phyloP scores from a whole-genome alignment of 2,797 vertebrate genomes.

The Silurus aristotelis region DNA sequence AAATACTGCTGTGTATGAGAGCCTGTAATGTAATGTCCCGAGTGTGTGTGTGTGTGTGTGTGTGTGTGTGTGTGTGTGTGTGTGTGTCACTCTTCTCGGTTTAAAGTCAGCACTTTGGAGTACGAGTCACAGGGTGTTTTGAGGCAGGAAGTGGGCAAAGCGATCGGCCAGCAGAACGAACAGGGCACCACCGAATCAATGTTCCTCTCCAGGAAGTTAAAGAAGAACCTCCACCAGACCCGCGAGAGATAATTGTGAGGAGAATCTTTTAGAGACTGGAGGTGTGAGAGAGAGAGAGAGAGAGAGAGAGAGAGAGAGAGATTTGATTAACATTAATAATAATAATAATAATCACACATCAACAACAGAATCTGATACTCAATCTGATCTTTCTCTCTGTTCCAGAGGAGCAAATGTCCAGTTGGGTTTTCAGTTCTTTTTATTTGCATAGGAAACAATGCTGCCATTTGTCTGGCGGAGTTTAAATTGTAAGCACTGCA shows the following conservation, averaged over 20 bases:
- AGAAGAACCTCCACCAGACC: slow-evolving; percentile 82
- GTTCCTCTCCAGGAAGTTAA: slow-evolving; percentile 84
- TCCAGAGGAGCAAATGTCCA: neutral
- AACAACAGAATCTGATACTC: neutral
- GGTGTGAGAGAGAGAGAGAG: slow-evolving; percentile 32
- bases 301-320: slow-evolving; percentile 9
- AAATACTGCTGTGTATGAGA: slow-evolving; percentile 19
- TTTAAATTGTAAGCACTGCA: neutral
- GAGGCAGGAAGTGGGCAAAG: slow-evolving; percentile 79
- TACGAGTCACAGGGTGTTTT: slow-evolving; percentile 82
- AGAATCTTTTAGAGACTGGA: slow-evolving; percentile 78
- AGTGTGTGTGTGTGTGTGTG: too few species aligned
- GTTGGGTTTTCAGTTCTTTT: neutral
- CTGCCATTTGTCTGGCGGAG: neutral
- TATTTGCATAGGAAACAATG: neutral
- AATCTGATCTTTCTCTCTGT: neutral
- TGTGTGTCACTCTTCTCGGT: slow-evolving; percentile 19
- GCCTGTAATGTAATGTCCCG: too few species aligned
- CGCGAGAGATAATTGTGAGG: slow-evolving; percentile 80
- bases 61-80: slow-evolving; percentile 5
- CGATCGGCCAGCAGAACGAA: slow-evolving; percentile 80
- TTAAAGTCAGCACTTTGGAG: slow-evolving; percentile 63
- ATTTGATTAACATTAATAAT: neutral
- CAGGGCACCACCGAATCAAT: slow-evolving; percentile 79
- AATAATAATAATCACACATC: neutral